These are phyloP conservation scores for Stichodactyla mertensii DNA, from an alignment of 64 coral and sea anemone genomes.

Conservation along the genomic window DNA sequence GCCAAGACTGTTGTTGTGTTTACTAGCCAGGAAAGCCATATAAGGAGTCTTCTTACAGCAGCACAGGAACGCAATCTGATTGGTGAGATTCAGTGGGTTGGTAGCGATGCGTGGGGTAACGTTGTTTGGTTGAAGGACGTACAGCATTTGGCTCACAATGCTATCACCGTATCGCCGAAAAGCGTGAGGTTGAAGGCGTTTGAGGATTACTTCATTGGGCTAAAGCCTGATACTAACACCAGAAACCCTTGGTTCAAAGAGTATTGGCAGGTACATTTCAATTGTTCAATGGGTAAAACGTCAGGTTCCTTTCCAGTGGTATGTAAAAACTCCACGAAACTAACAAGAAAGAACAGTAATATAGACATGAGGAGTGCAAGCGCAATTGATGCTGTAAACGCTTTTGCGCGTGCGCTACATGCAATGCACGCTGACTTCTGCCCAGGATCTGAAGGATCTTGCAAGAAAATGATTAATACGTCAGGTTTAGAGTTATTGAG, in stretches of 20 bases:
- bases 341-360: constrained; percentile 48
- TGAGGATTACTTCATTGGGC: constrained; percentile 55
- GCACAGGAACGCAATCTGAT: constrained; percentile 37
- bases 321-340: constrained; percentile 48
- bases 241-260: constrained; percentile 85
- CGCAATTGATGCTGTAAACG: constrained; percentile 87
- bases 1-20: constrained; percentile 76
- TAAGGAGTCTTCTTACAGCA: constrained; percentile 49
- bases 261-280: constrained; percentile 81
- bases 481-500: constrained; percentile 71
- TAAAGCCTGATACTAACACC: constrained; percentile 61
- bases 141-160: constrained; percentile 66
- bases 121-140: constrained; percentile 63
- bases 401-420: constrained; percentile 85
- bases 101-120: constrained; percentile 83
- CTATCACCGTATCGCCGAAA: constrained; percentile 74
- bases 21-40: constrained; percentile 61
- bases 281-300: constrained; percentile 37
- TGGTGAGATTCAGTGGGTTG: constrained; percentile 63
- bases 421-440: constrained; percentile 53
- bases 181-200: constrained; percentile 50
- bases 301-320: constrained; percentile 3
- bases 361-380: constrained; percentile 74
- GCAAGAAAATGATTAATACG: constrained; percentile 65
- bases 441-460: constrained; percentile 28